phyloP scores from a whole-genome alignment of 92 coral and sea anemone species.

The Zoanthus sociatus region DNA sequence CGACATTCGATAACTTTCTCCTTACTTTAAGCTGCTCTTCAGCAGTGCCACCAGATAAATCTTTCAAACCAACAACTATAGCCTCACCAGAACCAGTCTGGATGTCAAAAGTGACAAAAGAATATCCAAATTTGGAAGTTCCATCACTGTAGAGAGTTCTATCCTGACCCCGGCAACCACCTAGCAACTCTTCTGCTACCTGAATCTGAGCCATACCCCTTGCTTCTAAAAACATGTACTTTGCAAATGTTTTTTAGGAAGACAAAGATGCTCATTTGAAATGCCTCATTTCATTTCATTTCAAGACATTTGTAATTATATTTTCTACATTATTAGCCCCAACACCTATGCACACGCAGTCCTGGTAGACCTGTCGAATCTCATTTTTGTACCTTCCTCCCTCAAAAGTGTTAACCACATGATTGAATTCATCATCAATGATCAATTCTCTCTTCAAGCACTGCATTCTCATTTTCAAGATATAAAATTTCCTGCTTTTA shows the following conservation, averaged over 20 bases:
- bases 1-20: too few relatives aligned
- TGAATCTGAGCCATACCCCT: conserved; percentile 43
- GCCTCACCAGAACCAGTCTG: conserved; percentile 18
- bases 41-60: too few relatives aligned
- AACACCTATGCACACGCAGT: background rate
- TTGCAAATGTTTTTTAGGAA: conserved; percentile 35
- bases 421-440: background rate
- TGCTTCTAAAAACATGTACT: background rate
- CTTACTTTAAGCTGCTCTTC: too few relatives aligned
- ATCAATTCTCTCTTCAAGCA: too few relatives aligned
- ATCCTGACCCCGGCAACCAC: conserved; percentile 19
- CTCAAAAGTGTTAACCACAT: too few relatives aligned
- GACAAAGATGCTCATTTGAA: too few relatives aligned
- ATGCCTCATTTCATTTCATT: background rate
- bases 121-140: background rate
- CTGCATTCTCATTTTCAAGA: too few relatives aligned
- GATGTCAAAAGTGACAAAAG: conserved; percentile 11
- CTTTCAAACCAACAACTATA: background rate
- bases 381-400: conserved; percentile 29
- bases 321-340: conserved; percentile 33
- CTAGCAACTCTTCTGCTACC: conserved; percentile 35
- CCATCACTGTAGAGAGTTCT: background rate
- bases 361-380: conserved; percentile 32
- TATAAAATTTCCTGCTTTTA: too few relatives aligned
- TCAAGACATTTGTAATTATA: background rate